Percentiles rank a stretch among this genome's conserved stretches.
These are phyloP conservation scores for Lepidocyrtoides sp. DNA, from an alignment of 2,888 invertebrate species.

Conservation along the genomic window DNA sequence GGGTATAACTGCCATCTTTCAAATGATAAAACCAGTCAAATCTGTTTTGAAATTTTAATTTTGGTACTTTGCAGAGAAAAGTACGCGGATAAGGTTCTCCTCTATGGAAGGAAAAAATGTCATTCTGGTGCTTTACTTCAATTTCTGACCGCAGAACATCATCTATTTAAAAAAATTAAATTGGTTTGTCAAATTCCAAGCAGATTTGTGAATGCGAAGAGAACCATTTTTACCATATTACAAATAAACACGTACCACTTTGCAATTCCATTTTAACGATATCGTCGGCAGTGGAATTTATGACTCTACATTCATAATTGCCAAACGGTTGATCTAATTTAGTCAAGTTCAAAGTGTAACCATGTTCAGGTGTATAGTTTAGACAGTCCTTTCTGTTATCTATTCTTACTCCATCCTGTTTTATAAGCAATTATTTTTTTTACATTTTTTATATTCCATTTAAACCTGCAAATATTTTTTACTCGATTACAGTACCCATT, in stretches of 20 bases:
- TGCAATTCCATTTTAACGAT: conserved; percentile 16
- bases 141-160: neutral
- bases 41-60: conserved; percentile 27
- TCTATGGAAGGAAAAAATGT: neutral
- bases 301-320: conserved; percentile 61
- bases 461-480: neutral
- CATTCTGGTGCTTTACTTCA: neutral
- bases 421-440: neutral
- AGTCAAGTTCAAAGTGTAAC: conserved; percentile 66
- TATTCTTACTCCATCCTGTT: conserved; percentile 49
- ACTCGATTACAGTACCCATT: neutral
- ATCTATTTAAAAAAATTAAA: conserved; percentile 17
- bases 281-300: conserved; percentile 48
- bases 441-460: neutral
- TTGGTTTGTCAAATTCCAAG: too few species aligned
- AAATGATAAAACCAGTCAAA: conserved; percentile 45
- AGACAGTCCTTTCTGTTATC: conserved; percentile 48
- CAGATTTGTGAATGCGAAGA: too few species aligned
- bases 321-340: conserved; percentile 45
- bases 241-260: too few species aligned
- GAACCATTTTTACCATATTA: too few species aligned
- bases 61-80: conserved; percentile 50
- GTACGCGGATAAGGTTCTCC: neutral
- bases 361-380: conserved; percentile 51
- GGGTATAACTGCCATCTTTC: conserved; percentile 25